Evolutionary conservation across 2,797 vertebrate genomes (phyloP), one percentile per base, ranked within the genome.

Genomic region (Pogoniulus pusillus): DNA sequence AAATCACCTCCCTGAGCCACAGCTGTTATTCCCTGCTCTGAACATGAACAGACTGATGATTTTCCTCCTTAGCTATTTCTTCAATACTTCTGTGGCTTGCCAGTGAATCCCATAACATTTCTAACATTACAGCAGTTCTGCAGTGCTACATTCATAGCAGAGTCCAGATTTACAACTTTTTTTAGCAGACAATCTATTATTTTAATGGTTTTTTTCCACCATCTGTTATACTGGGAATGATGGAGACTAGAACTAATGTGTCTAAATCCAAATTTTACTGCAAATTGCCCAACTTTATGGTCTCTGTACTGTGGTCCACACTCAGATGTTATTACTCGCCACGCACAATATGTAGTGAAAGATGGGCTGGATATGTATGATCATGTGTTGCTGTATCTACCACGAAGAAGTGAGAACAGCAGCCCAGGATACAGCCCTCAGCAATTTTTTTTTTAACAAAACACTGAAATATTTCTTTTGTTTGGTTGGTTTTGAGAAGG

Each of bases 251-350:
- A 35, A 93, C 73, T 79, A 92, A 91, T 81, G 70, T 92, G 85
- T 91, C 92, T 93, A 95, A 95, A 94, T 81, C 70, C 85, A 83
- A 89, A 92, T 94, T 95, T 94, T 93, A 95, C 85, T 96, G 95
- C 91, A 94, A 95, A 95, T 94, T 90, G 72, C 89, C 79, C 58
- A 76, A 80, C 76, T 93, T 93, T 90, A 90, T 93, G 72, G 89
- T 93, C 90, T 87, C 82, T 85, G 94, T 94, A 89, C 85, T 92
- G 85, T 89, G 63, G 79, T 49, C 82, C 77, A 89, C 37, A 87
- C 79, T 89, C 89, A 94, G 87, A 92, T 27, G 47, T 84, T 89
- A 89, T 87, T 92, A 93, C 90, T 93, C 93, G 91, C 76, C 2
- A 0, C 59, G 63, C 83, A 85, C 73, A 90, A 49, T 35, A 27